Conservation (phyloP, 2,888 invertebrate genomes). For the Acanthosepion lycidas region DNA sequence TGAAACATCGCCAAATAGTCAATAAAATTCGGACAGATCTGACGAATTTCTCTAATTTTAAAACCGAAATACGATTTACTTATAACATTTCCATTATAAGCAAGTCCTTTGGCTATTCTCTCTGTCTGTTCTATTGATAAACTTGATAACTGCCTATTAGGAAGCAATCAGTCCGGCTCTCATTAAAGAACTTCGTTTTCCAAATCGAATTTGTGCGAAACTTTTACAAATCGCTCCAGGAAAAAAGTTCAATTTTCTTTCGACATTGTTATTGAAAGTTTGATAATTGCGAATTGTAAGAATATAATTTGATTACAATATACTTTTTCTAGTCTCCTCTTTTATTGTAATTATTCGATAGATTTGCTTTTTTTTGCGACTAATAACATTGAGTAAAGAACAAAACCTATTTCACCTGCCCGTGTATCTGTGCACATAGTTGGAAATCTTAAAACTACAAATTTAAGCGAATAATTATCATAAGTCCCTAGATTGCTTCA, state of each 20-base stretch:
- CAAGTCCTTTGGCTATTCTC: neutral
- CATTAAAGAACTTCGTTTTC: neutral
- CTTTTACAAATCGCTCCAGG: neutral
- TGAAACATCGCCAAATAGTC: neutral
- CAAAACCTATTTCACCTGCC: too few relatives aligned
- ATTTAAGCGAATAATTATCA: too few relatives aligned
- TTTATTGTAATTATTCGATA: neutral
- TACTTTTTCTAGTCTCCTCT: neutral
- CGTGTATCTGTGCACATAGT: too few relatives aligned
- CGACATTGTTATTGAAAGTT: neutral
- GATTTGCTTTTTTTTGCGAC: neutral
- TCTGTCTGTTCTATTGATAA: neutral
- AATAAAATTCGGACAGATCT: neutral
- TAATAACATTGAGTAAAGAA: neutral
- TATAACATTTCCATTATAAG: neutral
- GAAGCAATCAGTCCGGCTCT: neutral
- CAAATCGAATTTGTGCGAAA: neutral
- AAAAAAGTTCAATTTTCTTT: slow-evolving; percentile 9
- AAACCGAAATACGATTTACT: neutral
- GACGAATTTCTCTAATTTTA: neutral
- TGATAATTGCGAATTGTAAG: neutral
- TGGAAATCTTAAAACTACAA: too few relatives aligned
- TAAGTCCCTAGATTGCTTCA: too few relatives aligned
- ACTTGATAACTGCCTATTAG: neutral
- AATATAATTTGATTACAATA: neutral